Evolutionary conservation across 2,888 invertebrate genomes (phyloP).

Genomic region (Atrina japonica): DNA sequence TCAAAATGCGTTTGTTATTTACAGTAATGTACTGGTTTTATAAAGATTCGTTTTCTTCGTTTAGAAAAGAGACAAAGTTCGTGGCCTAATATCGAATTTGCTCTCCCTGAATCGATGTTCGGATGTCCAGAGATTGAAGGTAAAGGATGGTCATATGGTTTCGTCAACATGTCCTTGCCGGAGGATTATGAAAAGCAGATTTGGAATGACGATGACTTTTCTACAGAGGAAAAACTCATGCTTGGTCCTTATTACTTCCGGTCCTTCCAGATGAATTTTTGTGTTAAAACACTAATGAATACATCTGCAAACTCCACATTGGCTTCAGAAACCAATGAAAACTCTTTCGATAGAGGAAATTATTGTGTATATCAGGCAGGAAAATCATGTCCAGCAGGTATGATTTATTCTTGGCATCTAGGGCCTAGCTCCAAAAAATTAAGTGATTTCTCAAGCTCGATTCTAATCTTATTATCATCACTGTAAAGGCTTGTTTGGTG

Average conservation of each 20-base stretch:
- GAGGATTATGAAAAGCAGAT: conserved; percentile 7
- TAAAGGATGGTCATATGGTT: conserved; percentile 46
- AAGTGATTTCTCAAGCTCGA: no score
- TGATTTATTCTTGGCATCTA: no score
- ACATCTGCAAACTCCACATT: neutral
- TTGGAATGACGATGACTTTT: conserved; percentile 41
- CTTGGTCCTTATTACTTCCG: conserved; percentile 48
- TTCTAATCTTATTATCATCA: no score
- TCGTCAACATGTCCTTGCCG: conserved; percentile 47
- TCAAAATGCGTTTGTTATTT: no score
- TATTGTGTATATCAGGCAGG: conserved; percentile 48
- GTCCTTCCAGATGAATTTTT: conserved; percentile 52
- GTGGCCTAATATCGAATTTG: conserved; percentile 50
- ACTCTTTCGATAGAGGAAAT: conserved; percentile 43
- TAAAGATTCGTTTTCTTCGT: no score
- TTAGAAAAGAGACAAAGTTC: conserved; percentile 2
- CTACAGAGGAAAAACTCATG: conserved; percentile 46
- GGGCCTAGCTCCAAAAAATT: no score
- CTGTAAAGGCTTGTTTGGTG: no score
- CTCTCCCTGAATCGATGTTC: conserved; percentile 48
- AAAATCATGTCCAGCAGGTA: conserved; percentile 45
- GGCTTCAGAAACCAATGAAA: neutral
- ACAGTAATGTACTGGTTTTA: no score
- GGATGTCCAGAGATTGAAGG: conserved; percentile 52
- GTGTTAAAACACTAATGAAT: conserved; percentile 30